Conservation (phyloP, 2,888 invertebrate genomes). For the Chironomus riparius region DNA sequence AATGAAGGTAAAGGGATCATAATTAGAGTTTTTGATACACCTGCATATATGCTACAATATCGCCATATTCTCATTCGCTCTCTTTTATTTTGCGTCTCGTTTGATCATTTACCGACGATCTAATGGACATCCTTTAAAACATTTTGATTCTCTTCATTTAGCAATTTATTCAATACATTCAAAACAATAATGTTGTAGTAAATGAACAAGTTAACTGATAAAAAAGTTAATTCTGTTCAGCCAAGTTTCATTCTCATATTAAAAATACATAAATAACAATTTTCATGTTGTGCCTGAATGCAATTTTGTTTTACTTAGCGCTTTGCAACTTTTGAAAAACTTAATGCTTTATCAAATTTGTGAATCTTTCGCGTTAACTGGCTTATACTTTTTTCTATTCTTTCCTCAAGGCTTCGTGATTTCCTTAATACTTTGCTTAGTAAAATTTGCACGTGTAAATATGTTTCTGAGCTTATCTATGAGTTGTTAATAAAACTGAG, state of each 20-base stretch:
- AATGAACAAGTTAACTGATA: too few species aligned
- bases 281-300: not conserved
- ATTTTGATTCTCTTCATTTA: not conserved
- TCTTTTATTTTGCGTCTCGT: not conserved
- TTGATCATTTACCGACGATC: too few species aligned
- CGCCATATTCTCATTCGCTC: not conserved
- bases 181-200: too few species aligned
- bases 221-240: not conserved
- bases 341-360: slow-evolving; percentile 12
- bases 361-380: slow-evolving; percentile 16
- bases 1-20: not conserved
- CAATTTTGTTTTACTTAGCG: not conserved
- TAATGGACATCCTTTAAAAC: not conserved
- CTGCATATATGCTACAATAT: too few species aligned
- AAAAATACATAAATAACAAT: slow-evolving; percentile 26
- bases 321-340: not conserved
- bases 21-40: not conserved
- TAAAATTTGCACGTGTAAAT: too few species aligned
- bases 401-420: too few species aligned
- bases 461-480: too few species aligned
- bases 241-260: slow-evolving; percentile 20
- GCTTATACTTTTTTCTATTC: not conserved
- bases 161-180: not conserved
- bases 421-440: too few species aligned
- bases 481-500: too few species aligned